These are phyloP conservation scores for Formica selysi DNA, from an alignment of 1,140 invertebrate species.

Conservation along the genomic window DNA sequence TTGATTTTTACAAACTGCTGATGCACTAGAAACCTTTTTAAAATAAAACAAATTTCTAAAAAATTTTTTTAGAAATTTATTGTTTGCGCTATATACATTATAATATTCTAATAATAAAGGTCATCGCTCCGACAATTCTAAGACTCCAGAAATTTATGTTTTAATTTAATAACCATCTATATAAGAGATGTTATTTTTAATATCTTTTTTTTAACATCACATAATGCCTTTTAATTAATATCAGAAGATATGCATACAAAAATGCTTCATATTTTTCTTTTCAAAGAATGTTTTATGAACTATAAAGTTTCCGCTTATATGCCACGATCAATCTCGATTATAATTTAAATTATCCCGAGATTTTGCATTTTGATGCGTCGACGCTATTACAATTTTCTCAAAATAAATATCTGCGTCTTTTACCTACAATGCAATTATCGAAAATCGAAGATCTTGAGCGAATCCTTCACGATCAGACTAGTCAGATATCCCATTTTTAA, in stretches of 20 bases:
- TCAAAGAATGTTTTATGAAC: background rate
- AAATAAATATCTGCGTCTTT: constrained; percentile 1
- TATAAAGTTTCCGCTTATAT: background rate
- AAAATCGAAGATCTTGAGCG: background rate
- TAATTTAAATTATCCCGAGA: background rate
- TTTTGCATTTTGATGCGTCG: constrained; percentile 15
- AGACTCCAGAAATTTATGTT: no score
- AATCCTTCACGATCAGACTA: background rate
- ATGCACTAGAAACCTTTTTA: no score
- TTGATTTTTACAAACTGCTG: no score
- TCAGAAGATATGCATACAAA: background rate
- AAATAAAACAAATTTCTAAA: no score
- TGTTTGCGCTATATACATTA: no score
- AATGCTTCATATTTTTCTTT: background rate
- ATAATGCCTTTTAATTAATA: background rate
- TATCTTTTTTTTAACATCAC: background rate
- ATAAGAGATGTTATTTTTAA: background rate
- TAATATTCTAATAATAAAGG: no score
- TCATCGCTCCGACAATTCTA: no score
- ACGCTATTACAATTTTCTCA: background rate
- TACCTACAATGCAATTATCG: background rate
- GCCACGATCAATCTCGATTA: background rate
- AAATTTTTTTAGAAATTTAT: no score
- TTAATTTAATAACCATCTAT: no score
- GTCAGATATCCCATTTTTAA: background rate